A percentile compares a stretch with the other conserved stretches of the same genome.
Conservation (phyloP, 1,140 invertebrate species). For the Muscidifurax raptorellus region DNA sequence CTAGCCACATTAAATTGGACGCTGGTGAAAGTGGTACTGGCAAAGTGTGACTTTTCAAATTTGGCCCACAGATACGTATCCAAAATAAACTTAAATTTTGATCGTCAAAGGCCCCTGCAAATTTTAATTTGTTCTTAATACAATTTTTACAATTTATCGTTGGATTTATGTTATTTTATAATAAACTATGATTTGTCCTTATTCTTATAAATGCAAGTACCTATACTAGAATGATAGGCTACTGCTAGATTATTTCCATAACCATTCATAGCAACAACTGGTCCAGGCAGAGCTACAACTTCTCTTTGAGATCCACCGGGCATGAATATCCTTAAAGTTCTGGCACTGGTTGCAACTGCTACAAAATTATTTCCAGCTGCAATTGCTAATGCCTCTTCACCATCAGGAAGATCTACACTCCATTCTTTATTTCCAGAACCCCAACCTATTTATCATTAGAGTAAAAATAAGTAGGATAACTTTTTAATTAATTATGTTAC, state of each 20-base stretch:
- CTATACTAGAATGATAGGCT: slow-evolving; percentile 84
- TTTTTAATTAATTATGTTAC: slow-evolving; percentile 49
- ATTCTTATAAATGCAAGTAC: slow-evolving; percentile 64
- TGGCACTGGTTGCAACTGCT: slow-evolving; percentile 84
- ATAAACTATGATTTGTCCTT: background rate
- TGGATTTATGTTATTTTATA: background rate
- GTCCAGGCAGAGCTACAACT: slow-evolving; percentile 83
- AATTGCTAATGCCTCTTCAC: slow-evolving; percentile 85
- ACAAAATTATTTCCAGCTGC: slow-evolving; percentile 84
- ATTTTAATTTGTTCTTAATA: slow-evolving; percentile 22
- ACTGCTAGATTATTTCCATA: slow-evolving; percentile 83
- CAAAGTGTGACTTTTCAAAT: slow-evolving; percentile 75
- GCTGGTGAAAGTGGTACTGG: slow-evolving; percentile 83
- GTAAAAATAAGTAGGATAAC: slow-evolving; percentile 31
- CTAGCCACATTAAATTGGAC: slow-evolving; percentile 86
- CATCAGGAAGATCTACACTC: slow-evolving; percentile 84
- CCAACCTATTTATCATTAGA: slow-evolving; percentile 62
- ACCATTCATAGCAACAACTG: slow-evolving; percentile 82
- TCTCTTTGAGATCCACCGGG: slow-evolving; percentile 90
- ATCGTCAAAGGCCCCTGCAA: slow-evolving; percentile 67
- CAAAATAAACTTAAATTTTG: slow-evolving; percentile 79
- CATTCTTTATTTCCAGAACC: slow-evolving; percentile 92
- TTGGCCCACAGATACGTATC: slow-evolving; percentile 67
- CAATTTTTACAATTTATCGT: background rate
- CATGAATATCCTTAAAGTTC: slow-evolving; percentile 88